These are phyloP conservation scores for Charina bottae DNA, from an alignment of 2,113 vertebrate genomes.

Conservation along the genomic window DNA sequence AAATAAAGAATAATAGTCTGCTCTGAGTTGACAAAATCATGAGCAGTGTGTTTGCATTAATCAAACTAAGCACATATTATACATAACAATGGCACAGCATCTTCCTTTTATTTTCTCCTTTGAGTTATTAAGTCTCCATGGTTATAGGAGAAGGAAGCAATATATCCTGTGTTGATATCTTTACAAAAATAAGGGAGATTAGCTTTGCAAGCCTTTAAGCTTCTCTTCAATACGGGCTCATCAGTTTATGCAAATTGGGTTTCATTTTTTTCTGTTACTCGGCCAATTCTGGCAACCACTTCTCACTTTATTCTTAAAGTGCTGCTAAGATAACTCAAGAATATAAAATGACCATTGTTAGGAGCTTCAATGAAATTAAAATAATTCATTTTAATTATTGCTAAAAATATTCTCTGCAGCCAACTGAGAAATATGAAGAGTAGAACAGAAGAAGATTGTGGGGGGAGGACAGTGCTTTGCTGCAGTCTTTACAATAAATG, in stretches of 20 bases:
- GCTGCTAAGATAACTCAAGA: conserved; percentile 6
- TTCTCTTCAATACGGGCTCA: conserved; percentile 5
- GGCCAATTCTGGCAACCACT: conserved; percentile 7
- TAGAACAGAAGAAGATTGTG: neutral
- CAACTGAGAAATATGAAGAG: conserved; percentile 4
- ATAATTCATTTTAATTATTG: conserved; percentile 18
- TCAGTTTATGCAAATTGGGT: conserved; percentile 22
- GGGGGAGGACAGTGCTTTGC: neutral
- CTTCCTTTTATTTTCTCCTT: conserved; percentile 2
- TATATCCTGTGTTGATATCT: neutral
- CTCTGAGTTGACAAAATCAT: neutral
- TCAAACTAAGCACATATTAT: neutral
- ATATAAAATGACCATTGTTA: conserved; percentile 11
- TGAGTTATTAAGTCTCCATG: neutral
- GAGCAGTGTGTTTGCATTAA: neutral
- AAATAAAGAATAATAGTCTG: neutral
- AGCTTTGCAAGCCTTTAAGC: conserved; percentile 6
- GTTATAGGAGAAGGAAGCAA: conserved; percentile 3
- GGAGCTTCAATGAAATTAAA: conserved; percentile 12
- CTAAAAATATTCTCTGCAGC: conserved; percentile 32
- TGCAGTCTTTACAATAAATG: neutral
- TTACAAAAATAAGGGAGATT: conserved; percentile 1
- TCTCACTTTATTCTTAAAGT: neutral
- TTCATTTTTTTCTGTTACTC: neutral
- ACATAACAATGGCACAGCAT: neutral